Base-by-base conservation (phyloP, 2,797 vertebrate genomes). In the Thunnus albacares region DNA sequence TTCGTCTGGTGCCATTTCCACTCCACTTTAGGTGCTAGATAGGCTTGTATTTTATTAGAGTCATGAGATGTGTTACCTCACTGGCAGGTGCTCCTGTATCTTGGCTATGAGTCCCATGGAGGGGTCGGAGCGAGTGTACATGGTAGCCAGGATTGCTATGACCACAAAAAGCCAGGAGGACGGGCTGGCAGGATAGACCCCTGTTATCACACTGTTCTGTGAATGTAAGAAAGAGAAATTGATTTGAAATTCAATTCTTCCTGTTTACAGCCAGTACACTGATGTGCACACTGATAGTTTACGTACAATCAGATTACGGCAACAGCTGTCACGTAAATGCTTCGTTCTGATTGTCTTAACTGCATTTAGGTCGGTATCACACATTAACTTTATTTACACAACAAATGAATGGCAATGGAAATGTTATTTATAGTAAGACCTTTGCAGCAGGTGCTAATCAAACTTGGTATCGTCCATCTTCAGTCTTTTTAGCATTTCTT, bases 81-180 rank as follows among this genome's bases (percentile, higher is more conserved):
- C 95, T 0, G 97, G 97, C 55, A 98, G 94, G 83, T 96, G 93
- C 85, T 98, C 97, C 90, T 97, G 96, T 83, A 98, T 98, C 92
- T 97, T 98, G 79, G 95, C 97, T 82, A 97, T 97, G 82, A 98
- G 96, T 53, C 97, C 97, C 94, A 98, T 96, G 81, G 97, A 98
- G 33, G 97, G 97, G 75, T 98, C 97, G 0, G 97, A 96, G 81
- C 97, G 97, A 0, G 97, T 96, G 92, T 97, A 97, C 93, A 97
- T 96, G 20, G 97, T 97, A 14, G 96, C 96, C 90, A 98, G 92
- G 83, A 98, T 97, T 0, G 97, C 96, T 20, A 97, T 95, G 71
- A 97, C 96, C 77, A 98, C 97, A 85, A 98, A 98, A 1, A 98
- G 94, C 97, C 97, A 98, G 70, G 97, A 98, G 83, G 96, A 96